Evolutionary conservation across 92 coral and sea anemone genomes (phyloP).

Genomic region (Phymanthus crucifer): DNA sequence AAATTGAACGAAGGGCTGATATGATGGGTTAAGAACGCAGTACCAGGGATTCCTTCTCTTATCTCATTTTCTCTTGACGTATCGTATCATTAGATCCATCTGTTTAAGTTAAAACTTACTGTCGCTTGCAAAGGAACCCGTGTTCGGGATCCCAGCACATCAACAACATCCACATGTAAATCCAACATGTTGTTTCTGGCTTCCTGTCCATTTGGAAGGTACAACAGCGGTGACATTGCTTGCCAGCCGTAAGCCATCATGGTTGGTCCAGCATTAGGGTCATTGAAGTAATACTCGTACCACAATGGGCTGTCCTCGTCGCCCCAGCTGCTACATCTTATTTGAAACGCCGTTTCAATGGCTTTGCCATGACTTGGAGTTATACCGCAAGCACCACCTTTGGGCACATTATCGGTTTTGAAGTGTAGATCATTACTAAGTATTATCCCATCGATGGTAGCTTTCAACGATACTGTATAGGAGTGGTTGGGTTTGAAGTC

Average conservation of each 20-base stretch:
- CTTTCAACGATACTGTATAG: conserved; percentile 33
- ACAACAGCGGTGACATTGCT: conserved; percentile 37
- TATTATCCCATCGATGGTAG: not conserved
- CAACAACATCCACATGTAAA: conserved; percentile 56
- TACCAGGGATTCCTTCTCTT: no score
- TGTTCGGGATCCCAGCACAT: conserved; percentile 56
- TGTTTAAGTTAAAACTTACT: no score
- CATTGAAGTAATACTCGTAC: conserved; percentile 64
- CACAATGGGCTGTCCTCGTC: conserved; percentile 75
- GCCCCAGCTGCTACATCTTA: conserved; percentile 62
- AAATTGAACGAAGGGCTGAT: no score
- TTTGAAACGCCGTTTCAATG: conserved; percentile 53
- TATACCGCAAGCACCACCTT: conserved; percentile 50
- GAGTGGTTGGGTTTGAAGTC: conserved; percentile 33
- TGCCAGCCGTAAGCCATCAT: conserved; percentile 61
- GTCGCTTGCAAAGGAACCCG: conserved; percentile 34
- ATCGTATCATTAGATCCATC: no score
- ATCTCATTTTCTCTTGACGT: no score
- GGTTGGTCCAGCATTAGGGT: conserved; percentile 37
- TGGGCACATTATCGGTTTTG: conserved; percentile 44
- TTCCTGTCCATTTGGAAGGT: conserved; percentile 61
- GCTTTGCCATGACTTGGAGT: conserved; percentile 53
- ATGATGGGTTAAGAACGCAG: no score
- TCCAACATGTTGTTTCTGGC: conserved; percentile 31
- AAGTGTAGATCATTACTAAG: conserved; percentile 13